phyloP scores from a whole-genome alignment of 2,113 vertebrate genomes.

The Pao palembangensis region DNA sequence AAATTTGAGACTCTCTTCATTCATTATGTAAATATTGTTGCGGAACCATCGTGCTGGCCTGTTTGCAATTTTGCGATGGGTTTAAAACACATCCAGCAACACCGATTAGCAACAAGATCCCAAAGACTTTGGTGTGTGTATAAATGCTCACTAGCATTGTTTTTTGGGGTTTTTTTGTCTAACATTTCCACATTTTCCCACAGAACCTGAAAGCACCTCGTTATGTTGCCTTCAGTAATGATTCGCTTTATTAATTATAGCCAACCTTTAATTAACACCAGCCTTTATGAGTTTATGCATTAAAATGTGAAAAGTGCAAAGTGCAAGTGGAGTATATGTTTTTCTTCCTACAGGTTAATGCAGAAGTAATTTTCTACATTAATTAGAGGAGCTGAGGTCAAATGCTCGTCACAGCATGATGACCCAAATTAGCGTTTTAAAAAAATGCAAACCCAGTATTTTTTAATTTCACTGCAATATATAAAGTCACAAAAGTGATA shows the following conservation, averaged over 20 bases:
- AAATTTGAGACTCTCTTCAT: conserved; percentile 1
- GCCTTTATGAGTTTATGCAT: conserved; percentile 28
- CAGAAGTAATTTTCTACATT: neutral
- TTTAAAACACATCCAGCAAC: neutral
- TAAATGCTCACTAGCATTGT: neutral
- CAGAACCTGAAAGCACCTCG: conserved; percentile 31
- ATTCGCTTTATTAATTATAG: conserved; percentile 64
- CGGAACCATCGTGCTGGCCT: no score
- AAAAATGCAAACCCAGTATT: no score
- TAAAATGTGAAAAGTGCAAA: conserved; percentile 21
- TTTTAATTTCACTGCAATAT: no score
- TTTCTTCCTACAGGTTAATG: conserved; percentile 11
- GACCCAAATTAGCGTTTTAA: no score
- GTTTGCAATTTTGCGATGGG: neutral
- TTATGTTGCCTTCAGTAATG: conserved; percentile 27
- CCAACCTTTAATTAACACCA: conserved; percentile 58
- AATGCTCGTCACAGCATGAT: no score
- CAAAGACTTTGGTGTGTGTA: neutral
- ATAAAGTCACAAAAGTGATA: no score
- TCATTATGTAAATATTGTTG: neutral
- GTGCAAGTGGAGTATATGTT: neutral
- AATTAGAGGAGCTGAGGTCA: no score
- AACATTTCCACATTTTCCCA: conserved; percentile 38
- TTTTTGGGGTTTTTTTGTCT: conserved; percentile 18
- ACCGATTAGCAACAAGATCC: neutral